phyloP scores from a whole-genome alignment of 2,113 vertebrate species.

The Hydrochoerus hydrochaeris region DNA sequence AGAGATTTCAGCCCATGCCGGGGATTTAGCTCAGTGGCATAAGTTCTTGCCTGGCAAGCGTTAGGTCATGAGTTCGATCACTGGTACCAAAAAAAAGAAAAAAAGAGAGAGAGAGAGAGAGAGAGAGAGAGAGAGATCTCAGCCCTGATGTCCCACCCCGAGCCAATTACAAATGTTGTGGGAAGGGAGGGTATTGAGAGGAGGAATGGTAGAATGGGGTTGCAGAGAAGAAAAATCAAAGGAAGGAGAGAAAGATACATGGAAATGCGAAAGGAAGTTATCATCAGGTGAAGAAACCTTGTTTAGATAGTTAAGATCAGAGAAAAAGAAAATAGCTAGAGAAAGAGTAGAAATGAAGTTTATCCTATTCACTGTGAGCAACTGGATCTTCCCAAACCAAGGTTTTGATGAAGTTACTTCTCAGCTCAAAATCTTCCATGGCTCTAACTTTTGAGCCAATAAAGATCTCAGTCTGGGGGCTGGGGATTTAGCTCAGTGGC shows the following conservation, averaged over 20 bases:
- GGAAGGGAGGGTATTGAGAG: neutral
- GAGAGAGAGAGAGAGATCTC: no score
- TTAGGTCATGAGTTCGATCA: no score
- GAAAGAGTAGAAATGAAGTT: neutral
- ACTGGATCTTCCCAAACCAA: neutral
- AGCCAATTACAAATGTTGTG: constrained; percentile 66
- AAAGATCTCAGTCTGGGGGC: neutral
- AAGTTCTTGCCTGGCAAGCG: no score
- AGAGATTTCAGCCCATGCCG: constrained; percentile 24
- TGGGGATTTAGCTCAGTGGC: no score
- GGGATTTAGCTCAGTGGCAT: no score
- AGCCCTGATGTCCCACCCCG: neutral
- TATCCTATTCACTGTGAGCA: neutral
- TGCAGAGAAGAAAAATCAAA: constrained; percentile 56
- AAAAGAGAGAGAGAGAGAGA: no score
- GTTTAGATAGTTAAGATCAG: neutral
- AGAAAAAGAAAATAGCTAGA: constrained; percentile 2
- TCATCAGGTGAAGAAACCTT: neutral
- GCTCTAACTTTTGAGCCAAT: neutral
- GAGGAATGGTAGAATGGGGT: neutral
- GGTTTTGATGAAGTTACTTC: constrained; percentile 8
- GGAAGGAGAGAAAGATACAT: neutral
- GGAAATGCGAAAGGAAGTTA: constrained; percentile 2
- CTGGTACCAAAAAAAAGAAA: no score
- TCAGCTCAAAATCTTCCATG: neutral